A percentile compares a stretch with the other conserved stretches of the same genome.
Evolutionary conservation across 2,888 invertebrate genomes (phyloP).

Genomic region (Perizoma affinitatum): DNA sequence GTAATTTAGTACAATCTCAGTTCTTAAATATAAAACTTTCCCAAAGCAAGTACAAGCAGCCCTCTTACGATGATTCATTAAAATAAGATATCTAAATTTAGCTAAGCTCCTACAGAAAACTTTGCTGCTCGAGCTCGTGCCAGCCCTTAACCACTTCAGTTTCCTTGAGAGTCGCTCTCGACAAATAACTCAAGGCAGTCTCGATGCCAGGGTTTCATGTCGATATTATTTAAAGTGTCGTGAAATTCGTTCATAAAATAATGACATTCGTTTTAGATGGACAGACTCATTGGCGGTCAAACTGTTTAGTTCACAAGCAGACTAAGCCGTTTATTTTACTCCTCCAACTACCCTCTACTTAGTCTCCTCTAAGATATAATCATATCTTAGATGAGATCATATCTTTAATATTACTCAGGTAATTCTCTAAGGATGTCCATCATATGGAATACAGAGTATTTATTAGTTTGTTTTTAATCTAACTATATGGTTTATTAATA

Average conservation of each 20-base stretch:
- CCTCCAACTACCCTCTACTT: too few relatives aligned
- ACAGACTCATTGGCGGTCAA: not conserved
- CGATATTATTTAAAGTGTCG: slow-evolving; percentile 30
- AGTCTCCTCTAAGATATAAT: too few relatives aligned
- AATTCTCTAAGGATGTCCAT: too few relatives aligned
- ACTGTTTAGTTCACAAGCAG: not conserved
- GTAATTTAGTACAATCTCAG: not conserved
- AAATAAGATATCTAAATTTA: slow-evolving; percentile 24
- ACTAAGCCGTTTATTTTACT: not conserved
- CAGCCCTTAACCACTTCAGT: slow-evolving; percentile 25
- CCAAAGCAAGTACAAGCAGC: slow-evolving; percentile 4
- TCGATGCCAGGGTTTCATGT: slow-evolving; percentile 30
- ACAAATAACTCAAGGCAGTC: slow-evolving; percentile 36
- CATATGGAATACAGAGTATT: too few relatives aligned
- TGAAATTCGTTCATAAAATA: slow-evolving; percentile 30
- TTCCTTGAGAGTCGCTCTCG: slow-evolving; percentile 34
- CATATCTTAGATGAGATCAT: too few relatives aligned
- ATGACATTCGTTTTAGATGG: slow-evolving; percentile 16
- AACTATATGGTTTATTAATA: too few relatives aligned
- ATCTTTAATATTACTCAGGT: too few relatives aligned
- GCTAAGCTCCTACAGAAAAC: slow-evolving; percentile 20
- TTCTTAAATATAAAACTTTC: slow-evolving; percentile 1
- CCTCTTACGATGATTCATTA: not conserved
- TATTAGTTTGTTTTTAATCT: too few relatives aligned
- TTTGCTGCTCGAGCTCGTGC: slow-evolving; percentile 17